Base-by-base conservation (phyloP, 2,797 vertebrate species). In the Crocodylus rhombifer region DNA sequence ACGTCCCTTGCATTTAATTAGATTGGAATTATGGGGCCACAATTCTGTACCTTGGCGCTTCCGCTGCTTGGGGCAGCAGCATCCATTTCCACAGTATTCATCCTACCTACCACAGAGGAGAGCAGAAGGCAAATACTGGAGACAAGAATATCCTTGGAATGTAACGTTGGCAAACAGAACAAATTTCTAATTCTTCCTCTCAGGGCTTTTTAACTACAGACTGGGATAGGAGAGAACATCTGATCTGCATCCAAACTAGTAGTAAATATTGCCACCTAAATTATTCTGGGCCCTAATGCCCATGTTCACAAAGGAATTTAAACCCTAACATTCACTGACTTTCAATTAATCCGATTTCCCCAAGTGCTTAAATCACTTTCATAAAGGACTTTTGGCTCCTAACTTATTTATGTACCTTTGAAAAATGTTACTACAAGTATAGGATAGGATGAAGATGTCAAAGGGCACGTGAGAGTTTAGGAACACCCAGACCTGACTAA, bases 381-480 rank as follows among this genome's bases (percentile, higher is more conserved):
- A 0, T 1, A 51, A 60, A 42, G 6, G 17, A 82, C 78, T 3
- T 2, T 4, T 0, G 10, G 9, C 63, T n/a, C 58, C 18, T 30
- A 1, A 0, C 11, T 61, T 5, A 42, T 0, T 0, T 0, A 5
- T 6, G 60, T 79, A 7, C 2, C 71, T 71, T 4, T 16, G 4
- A 12, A 81, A 30, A 30, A 5, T 28, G 23, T 13, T 77, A 42
- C 21, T 77, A 42, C 36, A n/a, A 8, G 21, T 30, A 18, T 14
- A 33, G 17, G 67, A 20, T 0, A 6, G 3, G 2, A 4, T 11
- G 15, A 42, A 56, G 81, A 64, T 28, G 14, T 14, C 74, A 64
- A 51, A 55, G 11, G 42, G 2, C 0, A 58, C 63, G 60, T 2
- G 3, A 12, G 20, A 64, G 42, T 64, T 55, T 64, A 8, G 20